Evolutionary conservation across 1,140 invertebrate species (phyloP).

Genomic region (Probaryconus sp.): DNA sequence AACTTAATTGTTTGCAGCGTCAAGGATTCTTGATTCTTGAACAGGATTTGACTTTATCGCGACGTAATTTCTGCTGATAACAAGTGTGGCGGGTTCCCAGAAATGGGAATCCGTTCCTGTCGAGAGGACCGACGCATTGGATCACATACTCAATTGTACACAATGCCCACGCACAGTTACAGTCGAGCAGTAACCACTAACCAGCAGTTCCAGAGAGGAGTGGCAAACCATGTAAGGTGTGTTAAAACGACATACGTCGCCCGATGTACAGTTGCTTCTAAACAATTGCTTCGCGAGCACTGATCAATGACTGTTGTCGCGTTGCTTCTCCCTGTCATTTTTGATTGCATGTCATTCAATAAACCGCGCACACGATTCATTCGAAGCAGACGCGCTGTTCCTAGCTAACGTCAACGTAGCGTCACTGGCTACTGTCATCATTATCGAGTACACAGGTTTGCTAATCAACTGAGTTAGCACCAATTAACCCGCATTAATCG

Average conservation of each 20-base stretch:
- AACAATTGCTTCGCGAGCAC: slow-evolving; percentile 27
- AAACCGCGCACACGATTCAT: neutral
- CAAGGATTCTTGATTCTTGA: too few species aligned
- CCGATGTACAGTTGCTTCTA: slow-evolving; percentile 32
- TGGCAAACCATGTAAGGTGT: slow-evolving; percentile 70
- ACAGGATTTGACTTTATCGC: too few species aligned
- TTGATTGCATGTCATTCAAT: slow-evolving; percentile 14
- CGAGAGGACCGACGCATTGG: slow-evolving; percentile 20
- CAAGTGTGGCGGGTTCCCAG: neutral
- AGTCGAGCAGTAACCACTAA: slow-evolving; percentile 59
- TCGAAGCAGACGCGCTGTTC: slow-evolving; percentile 1
- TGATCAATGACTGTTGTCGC: slow-evolving; percentile 32
- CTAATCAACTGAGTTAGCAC: slow-evolving; percentile 1
- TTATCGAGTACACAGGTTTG: slow-evolving; percentile 19
- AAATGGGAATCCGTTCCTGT: neutral
- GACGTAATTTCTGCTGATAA: neutral
- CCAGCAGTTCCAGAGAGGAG: slow-evolving; percentile 61
- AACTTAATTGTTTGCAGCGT: too few species aligned
- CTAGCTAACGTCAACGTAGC: slow-evolving; percentile 10
- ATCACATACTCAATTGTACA: slow-evolving; percentile 31
- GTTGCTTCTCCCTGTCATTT: slow-evolving; percentile 22
- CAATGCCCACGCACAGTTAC: slow-evolving; percentile 43
- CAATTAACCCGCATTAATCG: too few species aligned
- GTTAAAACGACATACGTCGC: slow-evolving; percentile 23
- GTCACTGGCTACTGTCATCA: slow-evolving; percentile 10